Evolutionary conservation across 2,888 invertebrate species (phyloP).

Genomic region (Temnothorax rugatulus): DNA sequence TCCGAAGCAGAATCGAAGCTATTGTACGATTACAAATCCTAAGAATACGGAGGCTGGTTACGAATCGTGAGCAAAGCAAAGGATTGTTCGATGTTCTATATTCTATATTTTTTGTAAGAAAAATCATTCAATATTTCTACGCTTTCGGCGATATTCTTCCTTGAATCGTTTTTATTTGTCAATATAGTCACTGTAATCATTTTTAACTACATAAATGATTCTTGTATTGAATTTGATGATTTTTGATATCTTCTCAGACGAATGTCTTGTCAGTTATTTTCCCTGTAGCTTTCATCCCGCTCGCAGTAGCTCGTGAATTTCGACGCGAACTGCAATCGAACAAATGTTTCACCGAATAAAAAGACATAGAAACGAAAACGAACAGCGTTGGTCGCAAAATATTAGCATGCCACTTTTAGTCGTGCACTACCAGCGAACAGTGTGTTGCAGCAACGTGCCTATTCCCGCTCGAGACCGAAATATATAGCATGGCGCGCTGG

Average conservation of each 20-base stretch:
- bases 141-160: not conserved
- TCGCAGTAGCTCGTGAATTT: not conserved
- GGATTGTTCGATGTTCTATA: not conserved
- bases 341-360: constrained; percentile 21
- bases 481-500: constrained; percentile 55
- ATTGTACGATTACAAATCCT: constrained; percentile 34
- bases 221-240: not conserved
- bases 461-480: constrained; percentile 70
- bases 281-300: not conserved
- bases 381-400: constrained; percentile 67
- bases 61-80: not conserved
- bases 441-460: constrained; percentile 62
- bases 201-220: not conserved
- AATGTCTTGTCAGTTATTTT: not conserved
- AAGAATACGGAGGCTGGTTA: not conserved
- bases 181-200: not conserved
- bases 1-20: not conserved
- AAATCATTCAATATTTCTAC: not conserved
- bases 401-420: constrained; percentile 71
- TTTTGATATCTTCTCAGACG: not conserved
- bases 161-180: not conserved
- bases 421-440: constrained; percentile 74
- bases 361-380: constrained; percentile 6
- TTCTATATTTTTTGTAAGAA: not conserved
- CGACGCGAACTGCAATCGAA: not conserved